Conservation (phyloP, 1,140 invertebrate genomes). For the Drosophila sturtevanti region DNA sequence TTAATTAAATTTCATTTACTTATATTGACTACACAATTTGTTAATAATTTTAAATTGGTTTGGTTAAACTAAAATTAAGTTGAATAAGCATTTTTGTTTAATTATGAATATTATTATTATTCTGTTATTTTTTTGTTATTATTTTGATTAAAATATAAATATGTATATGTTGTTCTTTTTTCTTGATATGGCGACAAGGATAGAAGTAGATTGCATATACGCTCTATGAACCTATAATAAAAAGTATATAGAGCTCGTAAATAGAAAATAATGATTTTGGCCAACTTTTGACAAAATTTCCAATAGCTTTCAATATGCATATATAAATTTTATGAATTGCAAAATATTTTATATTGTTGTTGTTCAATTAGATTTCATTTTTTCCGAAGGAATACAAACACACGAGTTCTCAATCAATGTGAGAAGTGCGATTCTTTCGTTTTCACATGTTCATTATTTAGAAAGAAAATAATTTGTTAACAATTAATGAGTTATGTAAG, state of each 20-base stretch:
- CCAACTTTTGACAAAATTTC: constrained; percentile 38
- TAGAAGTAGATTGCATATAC: constrained; percentile 24
- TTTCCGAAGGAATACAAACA: constrained; percentile 42
- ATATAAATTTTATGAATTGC: constrained; percentile 42
- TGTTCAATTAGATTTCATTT: constrained; percentile 26
- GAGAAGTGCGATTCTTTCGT: constrained; percentile 64
- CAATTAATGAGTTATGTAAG: constrained; percentile 54
- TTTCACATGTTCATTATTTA: constrained; percentile 3
- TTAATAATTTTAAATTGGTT: constrained; percentile 63
- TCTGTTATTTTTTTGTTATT: constrained; percentile 20
- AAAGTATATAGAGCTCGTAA: constrained; percentile 27
- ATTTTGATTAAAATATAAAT: constrained; percentile 64
- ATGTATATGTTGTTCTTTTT: constrained; percentile 57
- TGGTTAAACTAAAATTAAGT: constrained; percentile 61
- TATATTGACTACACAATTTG: constrained; percentile 65
- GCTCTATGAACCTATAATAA: constrained; percentile 48
- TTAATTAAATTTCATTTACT: constrained; percentile 66
- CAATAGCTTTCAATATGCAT: constrained; percentile 36
- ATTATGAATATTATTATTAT: constrained; percentile 4
- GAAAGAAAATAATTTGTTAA: constrained; percentile 30
- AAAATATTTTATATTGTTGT: constrained; percentile 29
- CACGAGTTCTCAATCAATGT: constrained; percentile 44
- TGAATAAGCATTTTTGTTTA: constrained; percentile 41
- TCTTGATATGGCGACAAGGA: constrained; percentile 72
- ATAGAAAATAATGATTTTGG: constrained; percentile 33